Evolutionary conservation across 2,797 vertebrate genomes (phyloP), one percentile per base, ranked within the genome.

Genomic region (Hydrolagus colliei): DNA sequence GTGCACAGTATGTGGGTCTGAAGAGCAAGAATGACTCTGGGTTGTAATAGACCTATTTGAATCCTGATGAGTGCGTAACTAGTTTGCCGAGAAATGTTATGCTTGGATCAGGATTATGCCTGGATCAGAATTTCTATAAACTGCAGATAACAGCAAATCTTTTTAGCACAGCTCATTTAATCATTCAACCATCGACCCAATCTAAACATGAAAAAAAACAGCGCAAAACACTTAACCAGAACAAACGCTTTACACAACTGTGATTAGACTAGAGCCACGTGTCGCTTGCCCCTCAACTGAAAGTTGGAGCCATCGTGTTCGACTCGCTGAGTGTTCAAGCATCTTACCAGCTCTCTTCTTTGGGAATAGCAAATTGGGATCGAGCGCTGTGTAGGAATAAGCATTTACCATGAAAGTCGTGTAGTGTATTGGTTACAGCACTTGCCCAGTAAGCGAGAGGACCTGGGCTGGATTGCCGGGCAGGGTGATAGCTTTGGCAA

Each of bases 101-200:
- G 79, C 79, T 84, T 71, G 79, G 79, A 84, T 84, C 18, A 11
- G 79, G 65, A 71, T 84, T 84, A 84, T n/a, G 79, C 32, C 65
- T n/a, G 65, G 79, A 84, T 84, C 65, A 84, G 79, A 84, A 84
- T 84, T 84, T 84, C 65, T 71, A 84, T 84, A 84, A 82, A 84
- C 65, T 84, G 79, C 65, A 82, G 79, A 41, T 82, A 68, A 68
- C 79, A 20, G 32, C 65, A 84, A 84, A 84, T 84, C 79, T 84
- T 84, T 67, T 71, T 35, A 68, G 79, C 65, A 84, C 35, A 84
- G 79, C 65, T 35, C 65, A 84, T 84, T 84, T 84, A 84, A 84
- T 68, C 79, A 71, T 84, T 84, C 79, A 84, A 84, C 79, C 65
- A 84, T 84, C 79, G 41, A 84, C 71, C 71, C 79, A 84, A 84